Conservation (phyloP, 2,797 vertebrate species). For the Fringilla coelebs region DNA sequence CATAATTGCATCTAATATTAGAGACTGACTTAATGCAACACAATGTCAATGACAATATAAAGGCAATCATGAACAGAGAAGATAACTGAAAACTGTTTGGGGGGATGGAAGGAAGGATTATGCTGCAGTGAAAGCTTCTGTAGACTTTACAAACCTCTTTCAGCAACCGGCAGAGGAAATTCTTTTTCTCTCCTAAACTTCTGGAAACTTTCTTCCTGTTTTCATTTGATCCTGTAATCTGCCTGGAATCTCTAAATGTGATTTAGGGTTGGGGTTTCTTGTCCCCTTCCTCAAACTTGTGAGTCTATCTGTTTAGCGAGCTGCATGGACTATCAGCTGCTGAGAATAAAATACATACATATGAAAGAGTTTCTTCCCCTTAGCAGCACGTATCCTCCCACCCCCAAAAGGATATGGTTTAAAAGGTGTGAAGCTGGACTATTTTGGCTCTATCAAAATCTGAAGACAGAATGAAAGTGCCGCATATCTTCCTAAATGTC, state of each 20-base stretch:
- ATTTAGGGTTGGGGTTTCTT: background rate
- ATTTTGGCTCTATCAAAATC: background rate
- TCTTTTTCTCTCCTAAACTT: background rate
- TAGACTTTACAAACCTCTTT: background rate
- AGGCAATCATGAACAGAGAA: background rate
- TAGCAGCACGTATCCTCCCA: background rate
- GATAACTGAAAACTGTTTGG: background rate
- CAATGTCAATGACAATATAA: slow-evolving; percentile 38
- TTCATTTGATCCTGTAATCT: background rate
- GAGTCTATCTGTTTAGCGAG: background rate
- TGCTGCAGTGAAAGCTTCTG: background rate
- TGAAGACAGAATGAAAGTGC: background rate
- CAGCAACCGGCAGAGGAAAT: background rate
- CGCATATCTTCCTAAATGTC: background rate
- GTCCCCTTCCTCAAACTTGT: background rate
- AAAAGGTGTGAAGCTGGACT: background rate
- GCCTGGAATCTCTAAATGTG: background rate
- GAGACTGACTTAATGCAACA: slow-evolving; percentile 17
- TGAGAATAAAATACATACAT: background rate
- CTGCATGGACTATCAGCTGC: background rate
- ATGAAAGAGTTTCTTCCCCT: background rate
- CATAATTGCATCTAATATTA: slow-evolving; percentile 64
- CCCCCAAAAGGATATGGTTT: background rate
- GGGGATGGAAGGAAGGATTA: background rate
- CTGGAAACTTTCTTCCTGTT: background rate